Conservation (phyloP, 2,888 invertebrate genomes). For the Dilophus febrilis region DNA sequence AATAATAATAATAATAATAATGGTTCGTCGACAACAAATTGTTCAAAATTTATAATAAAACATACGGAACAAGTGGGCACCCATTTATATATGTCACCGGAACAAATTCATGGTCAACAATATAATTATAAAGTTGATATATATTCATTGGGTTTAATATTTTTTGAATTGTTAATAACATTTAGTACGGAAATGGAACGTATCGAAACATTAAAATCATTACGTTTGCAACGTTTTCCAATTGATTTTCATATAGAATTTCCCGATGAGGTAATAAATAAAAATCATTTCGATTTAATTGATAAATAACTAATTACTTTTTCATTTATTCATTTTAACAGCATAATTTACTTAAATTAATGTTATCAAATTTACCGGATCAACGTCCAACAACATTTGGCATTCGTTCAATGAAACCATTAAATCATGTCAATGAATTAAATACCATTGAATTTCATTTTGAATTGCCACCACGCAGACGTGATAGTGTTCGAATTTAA, state of each 20-base stretch:
- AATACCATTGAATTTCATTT: slow-evolving; percentile 33
- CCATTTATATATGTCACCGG: slow-evolving; percentile 94
- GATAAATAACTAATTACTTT: too few relatives aligned
- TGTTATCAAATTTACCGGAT: slow-evolving; percentile 58
- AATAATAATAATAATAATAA: too few relatives aligned
- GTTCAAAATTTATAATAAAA: slow-evolving; percentile 22
- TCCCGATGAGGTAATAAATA: slow-evolving; percentile 55
- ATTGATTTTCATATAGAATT: slow-evolving; percentile 42
- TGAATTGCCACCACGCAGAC: slow-evolving; percentile 27
- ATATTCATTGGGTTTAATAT: slow-evolving; percentile 82
- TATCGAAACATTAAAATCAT: slow-evolving; percentile 42
- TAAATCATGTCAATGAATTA: slow-evolving; percentile 30
- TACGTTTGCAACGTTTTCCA: slow-evolving; percentile 54
- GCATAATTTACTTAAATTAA: slow-evolving; percentile 53
- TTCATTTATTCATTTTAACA: slow-evolving; percentile 23
- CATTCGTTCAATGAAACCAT: slow-evolving; percentile 44
- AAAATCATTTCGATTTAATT: too few relatives aligned
- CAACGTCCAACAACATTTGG: slow-evolving; percentile 60
- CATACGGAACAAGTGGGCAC: slow-evolving; percentile 65
- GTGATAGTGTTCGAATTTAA: too few relatives aligned
- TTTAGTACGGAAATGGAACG: slow-evolving; percentile 88
- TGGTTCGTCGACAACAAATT: slow-evolving; percentile 7
- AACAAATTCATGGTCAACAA: slow-evolving; percentile 57
- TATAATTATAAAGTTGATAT: slow-evolving; percentile 91
- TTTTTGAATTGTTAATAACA: slow-evolving; percentile 80